Evolutionary conservation across 2,888 invertebrate species (phyloP).

Genomic region (Frankliniella fusca): DNA sequence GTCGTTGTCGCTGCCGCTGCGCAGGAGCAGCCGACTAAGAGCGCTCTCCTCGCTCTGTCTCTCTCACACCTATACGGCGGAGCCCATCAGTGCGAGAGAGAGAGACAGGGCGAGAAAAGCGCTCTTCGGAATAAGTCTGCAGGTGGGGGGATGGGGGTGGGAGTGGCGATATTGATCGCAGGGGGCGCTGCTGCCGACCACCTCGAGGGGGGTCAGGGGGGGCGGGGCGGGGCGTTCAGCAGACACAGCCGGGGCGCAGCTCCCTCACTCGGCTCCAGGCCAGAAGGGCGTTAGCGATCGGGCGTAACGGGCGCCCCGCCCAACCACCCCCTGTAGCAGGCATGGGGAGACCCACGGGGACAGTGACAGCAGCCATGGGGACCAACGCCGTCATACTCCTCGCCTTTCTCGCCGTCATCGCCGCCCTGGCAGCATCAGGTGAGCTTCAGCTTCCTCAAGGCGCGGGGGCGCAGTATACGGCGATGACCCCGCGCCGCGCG

Average conservation of each 20-base stretch:
- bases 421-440: neutral
- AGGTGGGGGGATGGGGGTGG: neutral
- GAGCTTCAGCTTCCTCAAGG: neutral
- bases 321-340: neutral
- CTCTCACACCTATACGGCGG: too few species aligned
- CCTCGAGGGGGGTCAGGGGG: neutral
- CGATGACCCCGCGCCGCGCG: neutral
- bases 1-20: too few species aligned
- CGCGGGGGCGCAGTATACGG: neutral
- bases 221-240: neutral
- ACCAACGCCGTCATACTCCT: neutral
- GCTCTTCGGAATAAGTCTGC: too few species aligned
- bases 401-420: neutral
- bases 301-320: neutral
- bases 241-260: neutral
- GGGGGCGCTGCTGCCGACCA: neutral
- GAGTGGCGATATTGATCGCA: constrained; percentile 1
- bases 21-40: too few species aligned
- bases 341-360: neutral
- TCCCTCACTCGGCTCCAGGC: neutral
- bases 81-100: too few species aligned
- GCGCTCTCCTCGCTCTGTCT: too few species aligned
- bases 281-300: neutral
- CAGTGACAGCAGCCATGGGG: neutral
- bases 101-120: too few species aligned